Base-by-base conservation (phyloP, 1,140 invertebrate genomes). In the Drosophila teissieri region DNA sequence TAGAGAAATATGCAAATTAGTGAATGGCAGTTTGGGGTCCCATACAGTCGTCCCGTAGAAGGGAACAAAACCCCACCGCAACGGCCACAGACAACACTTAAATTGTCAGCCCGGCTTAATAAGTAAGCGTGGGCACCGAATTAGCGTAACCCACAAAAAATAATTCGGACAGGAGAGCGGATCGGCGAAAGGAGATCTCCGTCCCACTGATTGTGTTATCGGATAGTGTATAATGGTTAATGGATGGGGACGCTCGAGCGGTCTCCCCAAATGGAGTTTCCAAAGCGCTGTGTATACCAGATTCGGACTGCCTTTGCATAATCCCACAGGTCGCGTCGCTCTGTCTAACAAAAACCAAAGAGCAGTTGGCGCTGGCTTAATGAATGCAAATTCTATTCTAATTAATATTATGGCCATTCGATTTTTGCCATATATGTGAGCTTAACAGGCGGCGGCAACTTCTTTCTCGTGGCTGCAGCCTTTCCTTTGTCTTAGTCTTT, bases 1-100 rank as follows among this genome's bases (percentile, higher is more conserved):
- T 80, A 61, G 76, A 77, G 72, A 84, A 84, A 80, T 88, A 89
- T 89, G 84, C 85, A 89, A 89, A 89, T 89, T 90, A 90, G 84
- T 89, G 84, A 89, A 89, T 89, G 84, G 84, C 85, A 64, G 61
- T 37, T 62, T 19, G 44, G 62, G 69, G 42, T 56, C 68, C 56
- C 74, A 72, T 78, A 69, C 53, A 68, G 53, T 40, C 53, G 52
- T 40, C 46, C 39, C 70, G 67, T 63, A 77, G 83, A 89, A 84
- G 89, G 64, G 42, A n/a, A 70, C 53, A 69, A 78, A 78, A 51
- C 55, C 69, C 68, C 65, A 72, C 37, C 63, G 65, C 55, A 70
- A 67, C 70, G 67, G 63, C 53, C 54, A 69, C 55, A 69, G 53
- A 77, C 54, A 69, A 77, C 57, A 77, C 58, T 42, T 61, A 75